A percentile compares a stretch with the other conserved stretches of the same genome.
These are phyloP conservation scores for Crypturellus undulatus DNA, from an alignment of 2,113 vertebrate genomes.

Conservation along the genomic window DNA sequence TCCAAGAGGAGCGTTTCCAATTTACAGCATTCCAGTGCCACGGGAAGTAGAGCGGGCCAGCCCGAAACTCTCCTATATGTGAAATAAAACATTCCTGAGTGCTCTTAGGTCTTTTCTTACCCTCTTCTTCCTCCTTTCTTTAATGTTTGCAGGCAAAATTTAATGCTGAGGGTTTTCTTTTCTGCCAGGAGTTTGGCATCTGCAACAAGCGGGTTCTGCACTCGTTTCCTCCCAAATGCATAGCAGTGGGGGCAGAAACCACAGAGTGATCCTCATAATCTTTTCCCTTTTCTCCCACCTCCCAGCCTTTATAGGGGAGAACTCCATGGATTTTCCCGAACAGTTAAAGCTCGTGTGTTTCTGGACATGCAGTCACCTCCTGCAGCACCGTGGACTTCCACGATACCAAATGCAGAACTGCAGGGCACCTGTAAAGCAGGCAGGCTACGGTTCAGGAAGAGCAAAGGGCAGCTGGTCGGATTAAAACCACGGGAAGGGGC, in stretches of 20 bases:
- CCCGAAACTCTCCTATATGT: constrained; percentile 22
- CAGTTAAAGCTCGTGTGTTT: not conserved
- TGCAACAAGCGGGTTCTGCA: not conserved
- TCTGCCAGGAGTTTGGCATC: not conserved
- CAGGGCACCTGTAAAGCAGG: not conserved
- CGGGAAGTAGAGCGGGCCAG: constrained; percentile 17
- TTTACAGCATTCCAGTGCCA: constrained; percentile 10
- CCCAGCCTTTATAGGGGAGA: not conserved
- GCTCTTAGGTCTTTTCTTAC: constrained; percentile 12
- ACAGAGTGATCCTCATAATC: constrained; percentile 1
- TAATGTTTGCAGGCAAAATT: not conserved
- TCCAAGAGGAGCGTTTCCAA: constrained; percentile 26
- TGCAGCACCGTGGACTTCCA: not conserved
- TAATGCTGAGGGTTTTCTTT: not conserved
- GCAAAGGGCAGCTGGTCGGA: not conserved
- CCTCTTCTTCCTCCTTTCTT: constrained; percentile 11
- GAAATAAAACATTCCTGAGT: constrained; percentile 32
- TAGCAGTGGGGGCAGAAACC: not conserved
- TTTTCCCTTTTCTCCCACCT: not conserved
- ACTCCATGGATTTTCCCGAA: not conserved
- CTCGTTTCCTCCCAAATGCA: constrained; percentile 16
- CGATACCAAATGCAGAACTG: not conserved
- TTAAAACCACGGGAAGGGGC: not conserved
- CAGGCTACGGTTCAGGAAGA: not conserved
- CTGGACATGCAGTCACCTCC: not conserved